Percentiles rank a stretch among this genome's conserved stretches.
These are phyloP conservation scores for Stratiomys singularior DNA, from an alignment of 2,888 invertebrate genomes.

Conservation along the genomic window DNA sequence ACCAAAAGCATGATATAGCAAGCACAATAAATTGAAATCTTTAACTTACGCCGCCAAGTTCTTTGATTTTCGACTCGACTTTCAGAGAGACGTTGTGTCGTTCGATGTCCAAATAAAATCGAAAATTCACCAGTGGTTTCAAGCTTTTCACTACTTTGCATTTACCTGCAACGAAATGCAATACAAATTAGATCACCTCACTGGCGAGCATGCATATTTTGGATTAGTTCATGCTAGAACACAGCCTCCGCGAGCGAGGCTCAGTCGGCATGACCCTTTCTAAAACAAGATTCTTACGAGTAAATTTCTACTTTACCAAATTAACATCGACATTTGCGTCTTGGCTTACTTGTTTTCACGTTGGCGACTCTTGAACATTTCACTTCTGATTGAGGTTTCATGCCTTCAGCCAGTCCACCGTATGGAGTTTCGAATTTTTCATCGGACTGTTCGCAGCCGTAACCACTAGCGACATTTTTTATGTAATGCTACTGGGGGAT, in stretches of 20 bases:
- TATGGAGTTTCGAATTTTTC: slow-evolving; percentile 29
- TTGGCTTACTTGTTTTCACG: slow-evolving; percentile 56
- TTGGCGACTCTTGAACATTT: slow-evolving; percentile 61
- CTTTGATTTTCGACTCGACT: slow-evolving; percentile 75
- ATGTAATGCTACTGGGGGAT: slow-evolving; percentile 46
- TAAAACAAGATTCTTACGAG: slow-evolving; percentile 52
- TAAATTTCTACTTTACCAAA: slow-evolving; percentile 41
- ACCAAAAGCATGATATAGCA: slow-evolving; percentile 1
- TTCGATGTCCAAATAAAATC: slow-evolving; percentile 81
- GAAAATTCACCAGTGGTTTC: slow-evolving; percentile 73
- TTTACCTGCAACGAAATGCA: slow-evolving; percentile 51
- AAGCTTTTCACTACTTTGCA: slow-evolving; percentile 65
- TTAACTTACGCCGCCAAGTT: slow-evolving; percentile 77
- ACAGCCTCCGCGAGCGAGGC: background rate
- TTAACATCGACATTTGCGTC: slow-evolving; percentile 35
- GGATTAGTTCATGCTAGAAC: background rate
- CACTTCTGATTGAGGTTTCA: slow-evolving; percentile 66
- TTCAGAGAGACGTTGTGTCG: slow-evolving; percentile 74
- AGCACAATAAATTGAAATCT: slow-evolving; percentile 4
- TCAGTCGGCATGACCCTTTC: background rate
- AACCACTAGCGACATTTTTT: slow-evolving; percentile 49
- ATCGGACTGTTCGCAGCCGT: slow-evolving; percentile 19
- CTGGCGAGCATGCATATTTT: slow-evolving; percentile 47
- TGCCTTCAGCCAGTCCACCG: slow-evolving; percentile 60
- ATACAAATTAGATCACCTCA: slow-evolving; percentile 9